These are phyloP conservation scores for Halichoeres trimaculatus DNA, from an alignment of 2,113 vertebrate species.

Conservation along the genomic window DNA sequence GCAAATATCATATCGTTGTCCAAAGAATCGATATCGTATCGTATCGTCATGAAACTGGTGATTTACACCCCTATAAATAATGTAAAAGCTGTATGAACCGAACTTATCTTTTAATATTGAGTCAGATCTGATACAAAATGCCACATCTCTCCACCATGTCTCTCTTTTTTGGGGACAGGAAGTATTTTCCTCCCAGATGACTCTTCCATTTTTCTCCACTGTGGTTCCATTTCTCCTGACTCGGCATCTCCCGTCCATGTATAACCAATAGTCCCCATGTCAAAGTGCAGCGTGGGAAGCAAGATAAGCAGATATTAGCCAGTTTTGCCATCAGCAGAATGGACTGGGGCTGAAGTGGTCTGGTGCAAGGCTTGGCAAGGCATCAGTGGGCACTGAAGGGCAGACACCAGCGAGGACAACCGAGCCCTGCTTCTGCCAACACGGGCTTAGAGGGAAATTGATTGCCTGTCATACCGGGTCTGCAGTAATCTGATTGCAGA, in stretches of 20 bases:
- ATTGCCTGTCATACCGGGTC: slow-evolving; percentile 42
- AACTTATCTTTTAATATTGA: too few relatives aligned
- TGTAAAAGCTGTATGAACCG: too few relatives aligned
- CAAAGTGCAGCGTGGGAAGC: slow-evolving; percentile 44
- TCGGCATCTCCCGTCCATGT: slow-evolving; percentile 40
- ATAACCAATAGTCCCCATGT: slow-evolving; percentile 56
- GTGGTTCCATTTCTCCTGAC: slow-evolving; percentile 56
- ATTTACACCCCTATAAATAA: too few relatives aligned
- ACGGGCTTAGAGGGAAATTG: slow-evolving; percentile 39
- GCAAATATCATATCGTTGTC: too few relatives aligned
- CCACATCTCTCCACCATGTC: not conserved
- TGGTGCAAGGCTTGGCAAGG: slow-evolving; percentile 35
- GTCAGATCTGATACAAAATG: slow-evolving; percentile 9
- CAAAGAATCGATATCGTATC: too few relatives aligned
- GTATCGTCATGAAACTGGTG: too few relatives aligned
- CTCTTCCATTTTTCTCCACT: slow-evolving; percentile 29
- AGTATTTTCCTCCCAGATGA: slow-evolving; percentile 8
- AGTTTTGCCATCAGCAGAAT: slow-evolving; percentile 62
- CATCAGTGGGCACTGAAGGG: slow-evolving; percentile 61
- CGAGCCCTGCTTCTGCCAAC: slow-evolving; percentile 40
- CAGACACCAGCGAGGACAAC: slow-evolving; percentile 49
- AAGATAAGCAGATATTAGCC: slow-evolving; percentile 71
- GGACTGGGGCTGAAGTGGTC: not conserved
- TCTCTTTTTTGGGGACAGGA: not conserved
- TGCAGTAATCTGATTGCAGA: slow-evolving; percentile 43